These are phyloP conservation scores for Schlechtendalia chinensis DNA, from an alignment of 1,140 invertebrate species.

Conservation along the genomic window DNA sequence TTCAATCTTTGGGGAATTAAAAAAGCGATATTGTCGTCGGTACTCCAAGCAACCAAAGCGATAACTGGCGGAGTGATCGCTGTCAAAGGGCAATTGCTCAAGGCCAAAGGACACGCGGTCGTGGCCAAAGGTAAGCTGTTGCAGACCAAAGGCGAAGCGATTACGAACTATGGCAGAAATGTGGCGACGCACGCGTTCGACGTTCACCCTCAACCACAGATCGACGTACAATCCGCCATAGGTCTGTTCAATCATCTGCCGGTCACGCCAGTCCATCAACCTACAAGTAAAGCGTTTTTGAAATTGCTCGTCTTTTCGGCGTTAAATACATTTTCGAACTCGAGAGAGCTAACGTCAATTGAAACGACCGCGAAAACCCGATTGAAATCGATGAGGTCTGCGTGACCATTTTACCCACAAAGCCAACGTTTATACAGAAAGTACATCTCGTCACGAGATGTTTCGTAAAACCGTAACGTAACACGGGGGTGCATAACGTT, in stretches of 20 bases:
- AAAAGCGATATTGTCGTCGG: slow-evolving; percentile 74
- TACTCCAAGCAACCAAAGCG: slow-evolving; percentile 79
- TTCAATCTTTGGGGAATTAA: slow-evolving; percentile 75
- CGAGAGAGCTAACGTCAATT: too few species aligned
- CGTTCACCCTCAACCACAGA: slow-evolving; percentile 42
- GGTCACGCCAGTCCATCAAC: not conserved
- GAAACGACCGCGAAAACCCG: too few species aligned
- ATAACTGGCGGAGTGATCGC: slow-evolving; percentile 80
- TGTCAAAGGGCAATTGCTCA: slow-evolving; percentile 78
- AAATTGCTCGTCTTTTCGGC: not conserved
- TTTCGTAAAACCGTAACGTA: too few species aligned
- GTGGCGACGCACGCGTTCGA: slow-evolving; percentile 70
- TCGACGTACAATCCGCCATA: not conserved
- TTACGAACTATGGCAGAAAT: slow-evolving; percentile 72
- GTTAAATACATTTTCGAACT: too few species aligned
- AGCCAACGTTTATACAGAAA: too few species aligned
- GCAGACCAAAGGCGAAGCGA: slow-evolving; percentile 68
- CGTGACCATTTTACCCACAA: too few species aligned
- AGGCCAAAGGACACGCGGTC: slow-evolving; percentile 74
- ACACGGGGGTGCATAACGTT: too few species aligned
- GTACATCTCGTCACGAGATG: too few species aligned
- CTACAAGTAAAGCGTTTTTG: not conserved
- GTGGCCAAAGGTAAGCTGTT: slow-evolving; percentile 72
- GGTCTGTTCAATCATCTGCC: slow-evolving; percentile 24
- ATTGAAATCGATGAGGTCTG: too few species aligned